Evolutionary conservation across 2,113 vertebrate genomes (phyloP).

Genomic region (Pangasianodon gigas): DNA sequence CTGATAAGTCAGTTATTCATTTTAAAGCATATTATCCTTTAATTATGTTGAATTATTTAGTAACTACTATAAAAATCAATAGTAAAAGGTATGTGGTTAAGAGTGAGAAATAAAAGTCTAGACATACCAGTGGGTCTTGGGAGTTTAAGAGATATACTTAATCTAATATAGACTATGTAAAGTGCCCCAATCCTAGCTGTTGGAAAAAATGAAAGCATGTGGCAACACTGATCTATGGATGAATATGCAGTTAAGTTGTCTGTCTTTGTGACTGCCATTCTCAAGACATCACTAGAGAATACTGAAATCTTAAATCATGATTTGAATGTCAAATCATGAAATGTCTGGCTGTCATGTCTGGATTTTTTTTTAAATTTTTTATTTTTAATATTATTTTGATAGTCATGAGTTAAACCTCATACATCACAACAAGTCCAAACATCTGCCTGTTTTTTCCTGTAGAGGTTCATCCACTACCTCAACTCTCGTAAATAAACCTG

Average conservation of each 20-base stretch:
- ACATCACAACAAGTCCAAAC: slow-evolving; percentile 29
- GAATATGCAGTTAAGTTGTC: neutral
- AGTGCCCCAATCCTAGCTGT: neutral
- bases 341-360: neutral
- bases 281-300: neutral
- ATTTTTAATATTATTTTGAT: slow-evolving; percentile 6
- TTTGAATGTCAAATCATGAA: neutral
- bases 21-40: neutral
- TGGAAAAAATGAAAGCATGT: neutral
- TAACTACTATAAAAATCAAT: neutral
- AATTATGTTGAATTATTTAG: neutral
- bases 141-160: slow-evolving; percentile 7
- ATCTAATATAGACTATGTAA: neutral
- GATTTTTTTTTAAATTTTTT: neutral
- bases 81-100: neutral
- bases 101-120: neutral
- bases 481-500: neutral
- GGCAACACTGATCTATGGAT: slow-evolving; percentile 6
- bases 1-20: neutral
- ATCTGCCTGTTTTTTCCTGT: slow-evolving; percentile 5
- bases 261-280: neutral
- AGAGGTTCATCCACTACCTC: neutral
- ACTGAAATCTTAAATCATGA: neutral
- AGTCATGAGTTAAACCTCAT: neutral
- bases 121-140: neutral